These are phyloP conservation scores for Alosa sapidissima DNA, from an alignment of 2,797 vertebrate species.

Conservation along the genomic window DNA sequence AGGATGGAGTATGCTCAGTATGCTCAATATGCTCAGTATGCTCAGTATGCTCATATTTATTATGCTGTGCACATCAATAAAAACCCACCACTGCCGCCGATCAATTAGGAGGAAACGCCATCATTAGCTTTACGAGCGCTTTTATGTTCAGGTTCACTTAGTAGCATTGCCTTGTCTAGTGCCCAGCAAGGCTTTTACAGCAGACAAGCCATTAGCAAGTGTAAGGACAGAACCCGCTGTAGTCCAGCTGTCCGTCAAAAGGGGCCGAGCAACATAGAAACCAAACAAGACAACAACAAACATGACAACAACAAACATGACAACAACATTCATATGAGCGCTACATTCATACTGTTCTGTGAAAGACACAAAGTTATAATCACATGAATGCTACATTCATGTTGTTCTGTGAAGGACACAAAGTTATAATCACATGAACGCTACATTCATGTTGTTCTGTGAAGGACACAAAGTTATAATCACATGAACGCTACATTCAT, in stretches of 20 bases:
- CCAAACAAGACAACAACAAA: neutral
- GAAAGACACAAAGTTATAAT: no score
- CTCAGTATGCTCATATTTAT: neutral
- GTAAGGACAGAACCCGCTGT: constrained; percentile 24
- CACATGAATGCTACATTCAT: no score
- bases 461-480: no score
- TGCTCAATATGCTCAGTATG: no score
- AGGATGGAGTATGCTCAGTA: neutral
- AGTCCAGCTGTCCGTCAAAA: neutral
- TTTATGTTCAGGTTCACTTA: constrained; percentile 26
- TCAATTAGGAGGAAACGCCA: constrained; percentile 34
- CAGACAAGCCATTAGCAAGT: constrained; percentile 36
- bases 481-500: no score
- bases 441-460: no score
- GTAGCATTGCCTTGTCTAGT: constrained; percentile 32
- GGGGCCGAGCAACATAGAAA: neutral
- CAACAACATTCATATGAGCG: no score
- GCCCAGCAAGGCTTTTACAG: constrained; percentile 26
- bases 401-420: no score
- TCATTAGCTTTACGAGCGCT: constrained; percentile 35
- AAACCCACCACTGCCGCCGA: constrained; percentile 26
- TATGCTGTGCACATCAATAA: constrained; percentile 27
- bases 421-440: no score
- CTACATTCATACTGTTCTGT: no score
- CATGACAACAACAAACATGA: no score